Evolutionary conservation across 2,797 vertebrate species (phyloP), one percentile per base, ranked within the genome.

Genomic region (Danio aesculapii): DNA sequence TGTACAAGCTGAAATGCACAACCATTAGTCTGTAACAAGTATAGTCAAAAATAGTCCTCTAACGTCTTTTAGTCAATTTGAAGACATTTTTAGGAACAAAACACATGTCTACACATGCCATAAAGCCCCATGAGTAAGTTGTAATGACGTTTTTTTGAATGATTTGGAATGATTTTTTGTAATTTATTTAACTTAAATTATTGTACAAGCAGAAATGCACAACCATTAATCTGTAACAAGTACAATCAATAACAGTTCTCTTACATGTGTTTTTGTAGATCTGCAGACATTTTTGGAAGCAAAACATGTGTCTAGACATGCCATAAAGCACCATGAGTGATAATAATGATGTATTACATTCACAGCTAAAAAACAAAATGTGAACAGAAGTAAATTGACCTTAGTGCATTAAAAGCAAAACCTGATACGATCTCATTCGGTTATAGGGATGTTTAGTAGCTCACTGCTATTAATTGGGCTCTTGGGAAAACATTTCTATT

Each of bases 381-480:
- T 30, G 13, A 67, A 57, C 2, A 2, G 82, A 87, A 89, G 89
- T 75, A 83, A 81, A 6, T 71, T 62, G 50, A 55, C 74, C 6
- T 72, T 61, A 82, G 84, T 52, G 17, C 16, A 19, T 49, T 58
- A 49, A 49, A 59, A 39, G 16, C 44, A 41, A 81, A 7, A 84
- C 89, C 79, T 87, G 83, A 89, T 88, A 82, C 82, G 86, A 84
- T 17, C 19, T 52, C 6, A 49, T 52, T 46, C 17, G 7, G 21
- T 17, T 68, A 10, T 47, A 68, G 52, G 58, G 11, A 30, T 49
- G 62, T 55, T 53, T 43, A 6, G 62, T 76, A 47, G 41, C 85
- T 84, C 86, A 43, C 83, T 61, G 66, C 9, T 52, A 74, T 41
- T 59, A 59, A 59, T 61, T 69, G 11, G 55, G 55, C 53, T 59